phyloP scores from a whole-genome alignment of 2,888 invertebrate genomes.

The Melanargia galathea region DNA sequence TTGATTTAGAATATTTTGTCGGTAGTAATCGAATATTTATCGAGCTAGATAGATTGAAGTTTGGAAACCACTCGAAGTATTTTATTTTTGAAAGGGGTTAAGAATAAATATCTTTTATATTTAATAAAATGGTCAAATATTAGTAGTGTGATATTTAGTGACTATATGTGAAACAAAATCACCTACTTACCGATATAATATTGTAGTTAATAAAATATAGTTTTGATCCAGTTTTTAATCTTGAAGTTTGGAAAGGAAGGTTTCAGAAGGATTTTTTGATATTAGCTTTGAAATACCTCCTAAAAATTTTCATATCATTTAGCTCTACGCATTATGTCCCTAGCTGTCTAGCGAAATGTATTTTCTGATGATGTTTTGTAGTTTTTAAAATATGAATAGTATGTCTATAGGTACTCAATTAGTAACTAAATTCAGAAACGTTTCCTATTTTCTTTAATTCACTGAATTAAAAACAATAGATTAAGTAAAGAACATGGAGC shows the following conservation, averaged over 20 bases:
- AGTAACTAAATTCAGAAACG: background rate
- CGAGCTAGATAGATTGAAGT: background rate
- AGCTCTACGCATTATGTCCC: conserved; percentile 9
- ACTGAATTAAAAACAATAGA: no score
- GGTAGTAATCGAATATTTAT: background rate
- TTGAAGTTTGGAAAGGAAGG: background rate
- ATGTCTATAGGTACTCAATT: background rate
- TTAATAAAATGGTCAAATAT: no score
- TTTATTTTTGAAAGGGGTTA: background rate
- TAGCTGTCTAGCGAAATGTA: conserved; percentile 25
- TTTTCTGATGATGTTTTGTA: conserved; percentile 35
- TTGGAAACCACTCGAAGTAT: background rate
- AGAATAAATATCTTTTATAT: no score
- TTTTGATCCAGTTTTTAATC: background rate
- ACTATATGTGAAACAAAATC: background rate
- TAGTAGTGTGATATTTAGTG: background rate
- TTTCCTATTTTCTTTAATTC: background rate
- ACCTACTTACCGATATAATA: background rate
- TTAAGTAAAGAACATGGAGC: no score
- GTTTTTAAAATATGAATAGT: background rate
- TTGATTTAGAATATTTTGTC: conserved; percentile 7
- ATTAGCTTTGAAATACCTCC: conserved; percentile 14
- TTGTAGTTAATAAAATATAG: background rate
- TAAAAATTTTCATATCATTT: conserved; percentile 22
- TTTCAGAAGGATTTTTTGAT: conserved; percentile 23